Evolutionary conservation across 2,888 invertebrate genomes (phyloP), one percentile per base, ranked within the genome.

Genomic region (Ellobium chinense): DNA sequence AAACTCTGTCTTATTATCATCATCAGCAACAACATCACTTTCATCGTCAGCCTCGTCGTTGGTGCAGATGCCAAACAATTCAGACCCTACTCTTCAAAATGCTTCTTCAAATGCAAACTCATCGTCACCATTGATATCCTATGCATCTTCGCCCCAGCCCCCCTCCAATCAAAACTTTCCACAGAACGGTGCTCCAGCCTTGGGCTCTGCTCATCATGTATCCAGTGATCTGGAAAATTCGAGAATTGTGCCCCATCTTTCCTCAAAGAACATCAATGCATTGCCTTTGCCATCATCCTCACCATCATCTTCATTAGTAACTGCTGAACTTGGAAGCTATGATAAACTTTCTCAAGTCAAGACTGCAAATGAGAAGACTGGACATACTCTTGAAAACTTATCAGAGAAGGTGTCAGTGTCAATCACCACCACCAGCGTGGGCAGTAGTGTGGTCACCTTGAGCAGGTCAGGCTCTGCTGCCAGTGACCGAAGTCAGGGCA

Each of bases 401-500:
- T 12, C 60, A 24, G 34, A 37, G 18, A 29, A 62, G 31, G 60
- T 14, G 12, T 29, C 37, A 7, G 46, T 54, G 5, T 12, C 27
- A 7, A 21, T 12, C 7, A 5, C 9, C 24, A 27, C 31, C 29
- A 21, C 24, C 27, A 37, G 9, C 3, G 27, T 34, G 12, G 29
- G 72, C 27, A 54, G 39, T 18, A n/a, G 63, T 21, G 46, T 29
- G 2, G 63, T 46, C 29, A 36, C 24, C 54, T 29, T 34, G n/a
- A 14, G 31, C 5, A 9, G 60, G 5, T 60, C 60, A 9, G 7
- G 34, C 29, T 65, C 65, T 7, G 7, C 34, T 4, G 12, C 65
- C 12, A 34, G 46, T 37, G 69, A 78, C 21, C n/a, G 36, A 54
- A 66, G 68, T 18, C 80, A 39, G n/a, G 78, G 72, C 12, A 72